Conservation (phyloP, 92 coral and sea anemone species). For the Pocillopora meandrina region DNA sequence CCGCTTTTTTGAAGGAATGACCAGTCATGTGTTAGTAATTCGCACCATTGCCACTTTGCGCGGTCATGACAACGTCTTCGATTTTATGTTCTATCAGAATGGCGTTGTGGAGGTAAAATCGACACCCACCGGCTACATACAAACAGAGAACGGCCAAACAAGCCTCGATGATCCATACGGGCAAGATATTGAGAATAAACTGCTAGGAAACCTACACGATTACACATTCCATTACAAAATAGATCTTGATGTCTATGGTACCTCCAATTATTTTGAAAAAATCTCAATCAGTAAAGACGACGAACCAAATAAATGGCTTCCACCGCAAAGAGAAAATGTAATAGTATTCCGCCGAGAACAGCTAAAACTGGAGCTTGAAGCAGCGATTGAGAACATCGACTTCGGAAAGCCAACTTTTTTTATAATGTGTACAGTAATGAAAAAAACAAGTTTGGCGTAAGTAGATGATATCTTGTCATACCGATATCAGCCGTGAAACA, state of each 20-base stretch:
- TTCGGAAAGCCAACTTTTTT: constrained; percentile 69
- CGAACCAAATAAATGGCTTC: constrained; percentile 49
- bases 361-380: constrained; percentile 65
- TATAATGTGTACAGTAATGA: constrained; percentile 63
- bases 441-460: constrained; percentile 60
- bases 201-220: constrained; percentile 72
- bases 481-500: constrained; percentile 63
- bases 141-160: constrained; percentile 54
- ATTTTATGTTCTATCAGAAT: constrained; percentile 84
- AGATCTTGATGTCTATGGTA: constrained; percentile 70
- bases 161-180: constrained; percentile 44
- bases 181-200: constrained; percentile 54
- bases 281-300: constrained; percentile 57
- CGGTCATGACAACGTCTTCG: constrained; percentile 85
- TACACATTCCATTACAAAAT: constrained; percentile 80
- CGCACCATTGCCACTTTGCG: constrained; percentile 72
- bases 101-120: constrained; percentile 85
- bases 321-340: constrained; percentile 28
- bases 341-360: constrained; percentile 52
- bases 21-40: constrained; percentile 66
- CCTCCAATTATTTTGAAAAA: constrained; percentile 68
- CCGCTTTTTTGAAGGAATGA: constrained; percentile 82
- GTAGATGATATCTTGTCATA: constrained; percentile 74
- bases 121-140: constrained; percentile 71
- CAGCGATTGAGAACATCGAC: constrained; percentile 53